Base-by-base conservation (phyloP, 2,888 invertebrate genomes). In the Tuta absoluta region DNA sequence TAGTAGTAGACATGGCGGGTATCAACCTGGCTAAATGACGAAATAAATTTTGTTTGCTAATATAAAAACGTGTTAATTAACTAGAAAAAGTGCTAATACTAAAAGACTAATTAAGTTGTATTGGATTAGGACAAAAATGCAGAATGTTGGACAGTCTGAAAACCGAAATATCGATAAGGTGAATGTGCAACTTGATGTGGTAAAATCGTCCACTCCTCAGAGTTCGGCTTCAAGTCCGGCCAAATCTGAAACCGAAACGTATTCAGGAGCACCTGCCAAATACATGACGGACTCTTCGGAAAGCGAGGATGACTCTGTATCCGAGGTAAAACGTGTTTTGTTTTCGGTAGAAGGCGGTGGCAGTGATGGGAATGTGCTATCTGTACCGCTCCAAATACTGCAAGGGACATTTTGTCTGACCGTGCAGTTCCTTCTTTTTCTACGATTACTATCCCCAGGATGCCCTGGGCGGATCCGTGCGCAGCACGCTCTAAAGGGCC, bases 251-350 rank as follows among this genome's bases (percentile, higher is more conserved):
- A 96, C 96, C 87, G 96, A 96, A 93, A 96, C 96, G 87, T 95
- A 95, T 93, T 95, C 95, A 85, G 96, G 96, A 91, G 92, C 94
- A 86, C 96, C 95, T 87, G 95, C 95, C 85, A 95, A 96, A 93
- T 96, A 95, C 94, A 96, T 97, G 93, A 96, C 96, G 91, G 97
- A 97, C 93, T 95, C 97, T 89, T 98, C 98, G 82, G 98, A 97
- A 93, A 98, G 97, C 90, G 98, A 98, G 91, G 98, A 98, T 92
- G 98, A 98, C 90, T 98, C 98, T 92, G 97, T 97, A 88, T 98
- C 97, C 82, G 98, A 98, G 97, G 98, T 98, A 95, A 94, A 91
- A 91, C 89, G 91, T 91, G 91, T 91, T 91, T 91, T 91, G 91
- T 91, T 91, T 91, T 90, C 84, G 81, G 81, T 74, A 84, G 87